Conservation (phyloP, 2,113 vertebrate genomes). For the Chloropsis hardwickii region DNA sequence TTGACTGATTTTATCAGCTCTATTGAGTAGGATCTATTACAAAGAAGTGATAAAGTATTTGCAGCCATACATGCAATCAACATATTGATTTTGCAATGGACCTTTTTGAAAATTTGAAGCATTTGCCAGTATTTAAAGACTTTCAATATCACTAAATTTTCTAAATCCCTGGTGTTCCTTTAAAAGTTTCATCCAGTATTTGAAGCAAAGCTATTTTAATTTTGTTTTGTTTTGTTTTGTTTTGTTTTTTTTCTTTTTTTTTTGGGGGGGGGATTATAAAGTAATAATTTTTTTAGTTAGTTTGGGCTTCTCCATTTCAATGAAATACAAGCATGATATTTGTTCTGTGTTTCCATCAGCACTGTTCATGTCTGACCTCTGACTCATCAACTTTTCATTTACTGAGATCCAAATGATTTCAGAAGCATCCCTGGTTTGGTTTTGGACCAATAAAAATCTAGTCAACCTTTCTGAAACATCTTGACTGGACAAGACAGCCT, state of each 20-base stretch:
- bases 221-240: no score
- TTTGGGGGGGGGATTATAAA: accelerated
- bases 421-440: neutral
- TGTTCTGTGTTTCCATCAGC: neutral
- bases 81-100: neutral
- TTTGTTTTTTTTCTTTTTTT: no score
- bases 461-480: neutral
- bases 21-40: neutral
- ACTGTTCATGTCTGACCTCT: neutral
- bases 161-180: neutral
- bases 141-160: neutral
- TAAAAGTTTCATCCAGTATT: neutral
- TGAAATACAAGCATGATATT: neutral
- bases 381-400: neutral
- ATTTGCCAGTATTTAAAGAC: neutral
- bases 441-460: neutral
- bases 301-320: neutral
- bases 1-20: neutral
- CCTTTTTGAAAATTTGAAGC: neutral
- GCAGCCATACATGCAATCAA: neutral
- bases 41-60: neutral
- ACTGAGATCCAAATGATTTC: neutral
- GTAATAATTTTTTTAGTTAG: neutral
- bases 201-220: neutral
- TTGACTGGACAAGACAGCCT: neutral